phyloP scores from a whole-genome alignment of 64 coral and sea anemone genomes.

The Exaiptasia diaphana region DNA sequence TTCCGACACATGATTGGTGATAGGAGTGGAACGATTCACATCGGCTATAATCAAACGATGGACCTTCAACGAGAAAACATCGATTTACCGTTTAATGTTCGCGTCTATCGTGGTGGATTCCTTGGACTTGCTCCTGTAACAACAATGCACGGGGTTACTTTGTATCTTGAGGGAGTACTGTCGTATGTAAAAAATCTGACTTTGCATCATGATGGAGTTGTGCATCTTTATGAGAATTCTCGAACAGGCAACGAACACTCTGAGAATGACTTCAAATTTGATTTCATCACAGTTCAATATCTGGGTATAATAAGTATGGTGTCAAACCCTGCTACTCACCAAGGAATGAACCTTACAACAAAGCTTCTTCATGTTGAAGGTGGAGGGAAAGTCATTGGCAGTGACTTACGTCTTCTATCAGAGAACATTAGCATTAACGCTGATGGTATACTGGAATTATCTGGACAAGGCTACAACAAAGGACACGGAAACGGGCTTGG shows the following conservation, averaged over 20 bases:
- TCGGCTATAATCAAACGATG: slow-evolving; percentile 80
- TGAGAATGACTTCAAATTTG: slow-evolving; percentile 73
- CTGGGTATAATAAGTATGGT: slow-evolving; percentile 65
- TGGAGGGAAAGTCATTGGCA: slow-evolving; percentile 68
- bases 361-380: slow-evolving; percentile 75
- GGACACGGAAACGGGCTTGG: slow-evolving; percentile 42
- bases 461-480: slow-evolving; percentile 53
- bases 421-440: slow-evolving; percentile 80
- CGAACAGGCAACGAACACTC: slow-evolving; percentile 48
- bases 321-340: slow-evolving; percentile 58
- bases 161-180: slow-evolving; percentile 76
- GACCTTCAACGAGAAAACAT: slow-evolving; percentile 74
- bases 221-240: slow-evolving; percentile 69
- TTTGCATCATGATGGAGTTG: slow-evolving; percentile 63
- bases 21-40: slow-evolving; percentile 76
- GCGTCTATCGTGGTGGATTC: slow-evolving; percentile 76
- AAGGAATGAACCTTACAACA: slow-evolving; percentile 78
- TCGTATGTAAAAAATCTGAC: slow-evolving; percentile 63
- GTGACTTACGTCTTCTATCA: slow-evolving; percentile 59
- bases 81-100: slow-evolving; percentile 85
- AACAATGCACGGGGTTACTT: slow-evolving; percentile 67
- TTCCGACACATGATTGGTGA: slow-evolving; percentile 96
- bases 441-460: slow-evolving; percentile 54
- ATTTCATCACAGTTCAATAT: slow-evolving; percentile 61
- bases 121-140: slow-evolving; percentile 62